Percentiles rank a stretch among this genome's conserved stretches.
These are phyloP conservation scores for Dallia pectoralis DNA, from an alignment of 2,797 vertebrate genomes.

Conservation along the genomic window DNA sequence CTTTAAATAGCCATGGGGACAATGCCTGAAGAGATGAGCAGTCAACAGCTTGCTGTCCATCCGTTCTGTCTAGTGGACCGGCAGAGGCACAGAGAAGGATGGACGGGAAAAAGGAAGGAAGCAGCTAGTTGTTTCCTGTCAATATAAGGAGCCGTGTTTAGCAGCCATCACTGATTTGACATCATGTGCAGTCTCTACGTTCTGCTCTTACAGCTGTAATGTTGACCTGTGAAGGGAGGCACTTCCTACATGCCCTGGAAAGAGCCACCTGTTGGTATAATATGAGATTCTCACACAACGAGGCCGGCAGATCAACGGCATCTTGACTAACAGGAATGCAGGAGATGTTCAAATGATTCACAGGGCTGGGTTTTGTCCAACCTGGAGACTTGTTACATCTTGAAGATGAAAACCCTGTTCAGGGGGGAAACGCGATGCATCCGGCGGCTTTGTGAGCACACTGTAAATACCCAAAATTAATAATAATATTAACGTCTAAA, in stretches of 20 bases:
- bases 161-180: conserved; percentile 74
- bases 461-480: not conserved
- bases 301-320: conserved; percentile 7
- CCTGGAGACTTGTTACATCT: conserved; percentile 18
- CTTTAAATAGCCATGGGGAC: conserved; percentile 68
- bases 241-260: conserved; percentile 17
- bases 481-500: not conserved
- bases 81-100: conserved; percentile 23
- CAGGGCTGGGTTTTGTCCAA: conserved; percentile 21
- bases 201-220: conserved; percentile 56
- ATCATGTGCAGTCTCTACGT: conserved; percentile 59
- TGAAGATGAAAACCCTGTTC: conserved; percentile 22
- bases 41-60: conserved; percentile 43
- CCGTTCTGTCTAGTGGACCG: conserved; percentile 39
- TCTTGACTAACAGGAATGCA: conserved; percentile 36
- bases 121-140: conserved; percentile 68
- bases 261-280: conserved; percentile 21
- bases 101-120: conserved; percentile 72
- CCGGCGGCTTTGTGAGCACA: not conserved
- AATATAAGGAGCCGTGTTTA: conserved; percentile 72
- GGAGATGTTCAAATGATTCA: conserved; percentile 29
- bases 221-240: conserved; percentile 39
- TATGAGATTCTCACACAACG: conserved; percentile 23
- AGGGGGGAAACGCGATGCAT: not conserved
- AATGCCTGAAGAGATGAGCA: conserved; percentile 29